Evolutionary conservation across 2,888 invertebrate species (phyloP).

Genomic region (Hypomecis punctinalis): DNA sequence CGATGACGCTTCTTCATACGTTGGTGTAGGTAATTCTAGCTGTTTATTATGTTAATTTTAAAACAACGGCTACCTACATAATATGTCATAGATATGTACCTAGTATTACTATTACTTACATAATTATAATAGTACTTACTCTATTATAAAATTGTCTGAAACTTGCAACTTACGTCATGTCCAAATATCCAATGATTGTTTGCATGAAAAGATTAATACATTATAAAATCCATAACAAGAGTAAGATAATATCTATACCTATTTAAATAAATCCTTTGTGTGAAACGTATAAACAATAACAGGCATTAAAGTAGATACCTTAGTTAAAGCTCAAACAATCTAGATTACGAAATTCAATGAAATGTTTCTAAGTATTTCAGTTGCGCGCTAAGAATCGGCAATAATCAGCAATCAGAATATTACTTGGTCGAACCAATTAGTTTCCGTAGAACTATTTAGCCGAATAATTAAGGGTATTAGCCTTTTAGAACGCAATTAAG

Average conservation of each 20-base stretch:
- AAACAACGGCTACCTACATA: no score
- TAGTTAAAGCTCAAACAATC: slow-evolving; percentile 18
- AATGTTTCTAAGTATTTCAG: slow-evolving; percentile 19
- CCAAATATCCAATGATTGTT: slow-evolving; percentile 26
- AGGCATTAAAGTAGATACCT: slow-evolving; percentile 1
- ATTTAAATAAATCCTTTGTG: background rate
- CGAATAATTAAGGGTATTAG: slow-evolving; percentile 45
- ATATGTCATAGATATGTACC: no score
- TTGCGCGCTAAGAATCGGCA: slow-evolving; percentile 23
- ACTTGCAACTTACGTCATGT: slow-evolving; percentile 20
- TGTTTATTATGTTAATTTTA: no score
- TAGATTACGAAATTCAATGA: slow-evolving; percentile 24
- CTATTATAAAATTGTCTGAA: no score
- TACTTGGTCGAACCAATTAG: slow-evolving; percentile 41
- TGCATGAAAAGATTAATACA: slow-evolving; percentile 33
- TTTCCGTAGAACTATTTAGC: slow-evolving; percentile 42
- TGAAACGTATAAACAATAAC: background rate
- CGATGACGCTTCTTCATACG: no score
- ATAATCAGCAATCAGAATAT: slow-evolving; percentile 43
- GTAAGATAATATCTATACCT: background rate
- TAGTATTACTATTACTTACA: no score
- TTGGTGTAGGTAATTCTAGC: no score
- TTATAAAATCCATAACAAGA: background rate
- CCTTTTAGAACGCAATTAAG: slow-evolving; percentile 52
- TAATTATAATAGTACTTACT: no score